phyloP scores from a whole-genome alignment of 2,888 invertebrate species.

The Hyles lineata region DNA sequence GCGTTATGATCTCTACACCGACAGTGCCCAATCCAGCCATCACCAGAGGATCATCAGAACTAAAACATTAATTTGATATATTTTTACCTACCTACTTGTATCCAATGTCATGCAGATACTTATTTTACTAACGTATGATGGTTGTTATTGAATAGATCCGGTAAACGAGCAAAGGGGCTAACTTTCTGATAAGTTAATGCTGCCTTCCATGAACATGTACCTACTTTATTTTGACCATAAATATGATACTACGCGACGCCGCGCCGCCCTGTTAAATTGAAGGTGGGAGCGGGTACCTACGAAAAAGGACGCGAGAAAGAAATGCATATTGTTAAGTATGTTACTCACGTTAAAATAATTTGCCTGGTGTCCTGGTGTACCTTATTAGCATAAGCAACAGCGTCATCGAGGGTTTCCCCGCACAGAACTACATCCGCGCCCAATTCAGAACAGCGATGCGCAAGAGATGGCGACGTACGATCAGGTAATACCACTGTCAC shows the following conservation, averaged over 20 bases:
- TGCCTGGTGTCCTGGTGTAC: slow-evolving; percentile 58
- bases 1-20: slow-evolving; percentile 74
- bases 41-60: slow-evolving; percentile 68
- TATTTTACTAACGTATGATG: too few relatives aligned
- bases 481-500: slow-evolving; percentile 77
- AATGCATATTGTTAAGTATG: not conserved
- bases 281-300: too few relatives aligned
- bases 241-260: too few relatives aligned
- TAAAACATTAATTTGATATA: slow-evolving; percentile 38
- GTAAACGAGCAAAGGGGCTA: too few relatives aligned
- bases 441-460: slow-evolving; percentile 74
- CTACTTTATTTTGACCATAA: too few relatives aligned
- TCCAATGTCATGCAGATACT: too few relatives aligned
- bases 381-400: slow-evolving; percentile 64
- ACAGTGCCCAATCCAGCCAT: slow-evolving; percentile 77
- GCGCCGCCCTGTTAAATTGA: too few relatives aligned
- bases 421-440: slow-evolving; percentile 73
- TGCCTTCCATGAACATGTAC: too few relatives aligned
- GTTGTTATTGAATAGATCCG: too few relatives aligned
- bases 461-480: slow-evolving; percentile 63
- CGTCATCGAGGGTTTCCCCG: slow-evolving; percentile 65
- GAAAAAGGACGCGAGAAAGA: too few relatives aligned
- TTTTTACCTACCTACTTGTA: too few relatives aligned
- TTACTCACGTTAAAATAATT: slow-evolving; percentile 57
- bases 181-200: too few relatives aligned